phyloP scores from a whole-genome alignment of 2,113 vertebrate species.

The Vulpes lagopus region DNA sequence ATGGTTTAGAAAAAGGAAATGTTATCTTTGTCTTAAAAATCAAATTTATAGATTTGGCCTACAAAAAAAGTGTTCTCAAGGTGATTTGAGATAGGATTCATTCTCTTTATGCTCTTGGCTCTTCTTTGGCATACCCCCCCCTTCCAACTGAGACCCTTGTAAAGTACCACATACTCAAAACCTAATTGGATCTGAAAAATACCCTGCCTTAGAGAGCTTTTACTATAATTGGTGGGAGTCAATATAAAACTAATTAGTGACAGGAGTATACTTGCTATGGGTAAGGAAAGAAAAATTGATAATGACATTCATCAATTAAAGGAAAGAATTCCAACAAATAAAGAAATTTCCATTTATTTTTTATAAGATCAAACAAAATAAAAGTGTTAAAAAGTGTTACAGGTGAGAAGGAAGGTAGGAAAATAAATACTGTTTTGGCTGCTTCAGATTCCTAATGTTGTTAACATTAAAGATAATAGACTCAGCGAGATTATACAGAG shows the following conservation, averaged over 20 bases:
- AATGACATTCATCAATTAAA: not conserved
- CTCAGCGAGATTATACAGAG: not conserved
- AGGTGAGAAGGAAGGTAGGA: not conserved
- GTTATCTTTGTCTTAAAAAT: not conserved
- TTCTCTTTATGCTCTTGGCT: not conserved
- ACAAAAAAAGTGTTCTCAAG: not conserved
- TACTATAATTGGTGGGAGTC: not conserved
- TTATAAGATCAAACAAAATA: not conserved
- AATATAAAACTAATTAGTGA: not conserved
- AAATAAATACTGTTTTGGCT: not conserved
- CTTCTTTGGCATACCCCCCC: not conserved
- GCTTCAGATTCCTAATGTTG: not conserved
- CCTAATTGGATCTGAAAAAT: slow-evolving; percentile 44
- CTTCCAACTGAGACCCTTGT: not conserved
- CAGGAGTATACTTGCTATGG: not conserved
- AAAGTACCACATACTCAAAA: not conserved
- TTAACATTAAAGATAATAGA: not conserved
- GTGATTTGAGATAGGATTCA: not conserved
- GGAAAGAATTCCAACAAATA: not conserved
- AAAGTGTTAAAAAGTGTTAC: not conserved
- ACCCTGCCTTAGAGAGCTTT: not conserved
- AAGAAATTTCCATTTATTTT: not conserved
- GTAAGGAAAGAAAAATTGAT: not conserved
- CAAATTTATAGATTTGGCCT: not conserved
- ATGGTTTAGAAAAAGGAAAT: not conserved